These are phyloP conservation scores for Crenuchus spilurus DNA, from an alignment of 2,797 vertebrate species.

Conservation along the genomic window DNA sequence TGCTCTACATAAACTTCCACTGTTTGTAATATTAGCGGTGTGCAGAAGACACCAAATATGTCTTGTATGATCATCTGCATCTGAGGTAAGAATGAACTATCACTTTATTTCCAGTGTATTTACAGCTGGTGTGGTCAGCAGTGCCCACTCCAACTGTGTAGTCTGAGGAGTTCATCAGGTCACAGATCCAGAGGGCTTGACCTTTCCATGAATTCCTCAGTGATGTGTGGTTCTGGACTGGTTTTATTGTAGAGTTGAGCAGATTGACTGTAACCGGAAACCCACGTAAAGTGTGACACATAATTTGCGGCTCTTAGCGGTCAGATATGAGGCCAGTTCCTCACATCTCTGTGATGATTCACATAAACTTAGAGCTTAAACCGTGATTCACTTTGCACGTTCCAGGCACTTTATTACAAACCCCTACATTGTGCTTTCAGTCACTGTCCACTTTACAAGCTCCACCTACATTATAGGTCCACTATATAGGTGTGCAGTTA, in stretches of 20 bases:
- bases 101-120: too few species aligned
- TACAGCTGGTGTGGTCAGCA: not conserved
- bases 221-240: not conserved
- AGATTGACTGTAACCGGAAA: not conserved
- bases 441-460: too few species aligned
- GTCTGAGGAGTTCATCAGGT: not conserved
- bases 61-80: too few species aligned
- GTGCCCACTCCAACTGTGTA: not conserved
- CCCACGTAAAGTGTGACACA: not conserved
- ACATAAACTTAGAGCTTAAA: not conserved
- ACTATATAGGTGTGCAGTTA: too few species aligned
- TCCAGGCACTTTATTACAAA: not conserved
- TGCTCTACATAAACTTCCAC: too few species aligned
- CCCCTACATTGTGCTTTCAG: too few species aligned
- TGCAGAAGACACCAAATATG: too few species aligned
- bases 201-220: not conserved
- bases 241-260: not conserved
- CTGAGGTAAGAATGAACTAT: too few species aligned
- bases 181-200: not conserved
- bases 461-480: too few species aligned
- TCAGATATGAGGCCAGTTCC: not conserved
- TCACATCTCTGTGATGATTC: not conserved
- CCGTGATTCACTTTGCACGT: too few species aligned
- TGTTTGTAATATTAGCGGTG: too few species aligned
- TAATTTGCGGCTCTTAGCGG: not conserved